Evolutionary conservation across 2,888 invertebrate genomes (phyloP), one percentile per base, ranked within the genome.

Genomic region (Acleris sparsana): DNA sequence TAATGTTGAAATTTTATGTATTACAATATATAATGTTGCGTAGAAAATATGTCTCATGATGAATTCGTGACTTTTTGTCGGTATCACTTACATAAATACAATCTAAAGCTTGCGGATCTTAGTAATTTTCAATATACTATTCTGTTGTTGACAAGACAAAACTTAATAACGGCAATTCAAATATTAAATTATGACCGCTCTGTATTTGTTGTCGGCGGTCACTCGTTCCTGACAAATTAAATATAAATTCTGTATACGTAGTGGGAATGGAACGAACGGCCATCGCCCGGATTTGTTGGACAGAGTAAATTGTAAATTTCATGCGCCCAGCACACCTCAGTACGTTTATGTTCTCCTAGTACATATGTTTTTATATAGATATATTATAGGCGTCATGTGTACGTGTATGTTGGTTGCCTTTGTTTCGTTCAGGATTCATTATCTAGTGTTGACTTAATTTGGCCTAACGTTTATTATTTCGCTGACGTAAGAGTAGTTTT

Each of bases 271-370:
- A 39, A 46, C 46, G 49, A 17, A 18, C 49, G 52, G n/a, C 25
- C 16, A 52, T n/a, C 25, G 25, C 13, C n/a, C 56, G 18, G 43
- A 18, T 20, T 55, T 55, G 39, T 39, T 17, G 39, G 39, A 9
- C 39, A 11, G 18, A 20, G 39, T 55, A 43, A 39, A 43, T 20
- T 16, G 20, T n/a, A 9, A 53, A 53, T 55, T 53, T 55, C 55
- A 43, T 20, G 55, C 13, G 53, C 33, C 29, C 44, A 49, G 49
- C 17, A 17, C 49, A 17, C 49, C 16, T 46, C 17, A 18, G 39
- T 39, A 17, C 17, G 7, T 55, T 17, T 46, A n/a, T 43, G 62
- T 61, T 53, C 33, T 29, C 18, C 20, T 33, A 4, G 55, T 55
- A 62, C 22, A 25, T 44, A 18, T 13, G 4, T 6, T 46, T 44